Conservation (phyloP, 2,888 invertebrate genomes). For the Limnephilus lunatus region DNA sequence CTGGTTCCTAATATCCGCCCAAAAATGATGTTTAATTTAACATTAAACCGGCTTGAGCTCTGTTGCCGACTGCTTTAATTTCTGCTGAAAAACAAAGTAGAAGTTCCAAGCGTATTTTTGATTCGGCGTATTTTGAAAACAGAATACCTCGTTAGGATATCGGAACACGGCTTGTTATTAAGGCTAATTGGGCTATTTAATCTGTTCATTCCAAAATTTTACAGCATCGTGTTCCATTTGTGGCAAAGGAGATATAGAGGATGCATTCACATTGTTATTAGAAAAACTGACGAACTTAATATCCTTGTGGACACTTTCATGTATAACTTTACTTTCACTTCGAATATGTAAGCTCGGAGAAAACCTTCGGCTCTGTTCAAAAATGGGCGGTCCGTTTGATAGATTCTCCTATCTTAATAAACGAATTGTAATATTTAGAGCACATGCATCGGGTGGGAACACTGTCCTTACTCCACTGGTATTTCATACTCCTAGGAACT, state of each 20-base stretch:
- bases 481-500: too few species aligned
- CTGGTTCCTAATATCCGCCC: background rate
- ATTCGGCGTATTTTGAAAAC: constrained; percentile 38
- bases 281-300: background rate
- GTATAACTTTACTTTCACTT: too few species aligned
- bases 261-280: background rate
- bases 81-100: constrained; percentile 23
- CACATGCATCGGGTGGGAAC: too few species aligned
- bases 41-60: background rate
- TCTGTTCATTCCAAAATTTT: constrained; percentile 42
- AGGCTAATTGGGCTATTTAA: constrained; percentile 47
- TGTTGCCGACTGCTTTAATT: constrained; percentile 7
- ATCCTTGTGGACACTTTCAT: too few species aligned
- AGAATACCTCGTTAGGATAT: constrained; percentile 48
- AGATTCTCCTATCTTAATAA: too few species aligned
- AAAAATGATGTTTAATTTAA: background rate
- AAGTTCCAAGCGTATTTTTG: constrained; percentile 23
- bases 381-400: too few species aligned
- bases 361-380: too few species aligned
- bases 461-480: too few species aligned
- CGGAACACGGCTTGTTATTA: constrained; percentile 41
- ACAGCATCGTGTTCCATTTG: constrained; percentile 10
- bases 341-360: too few species aligned
- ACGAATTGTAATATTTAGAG: too few species aligned
- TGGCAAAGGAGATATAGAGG: background rate